Base-by-base conservation (phyloP, 2,888 invertebrate species). In the Rhamnusium bicolor region DNA sequence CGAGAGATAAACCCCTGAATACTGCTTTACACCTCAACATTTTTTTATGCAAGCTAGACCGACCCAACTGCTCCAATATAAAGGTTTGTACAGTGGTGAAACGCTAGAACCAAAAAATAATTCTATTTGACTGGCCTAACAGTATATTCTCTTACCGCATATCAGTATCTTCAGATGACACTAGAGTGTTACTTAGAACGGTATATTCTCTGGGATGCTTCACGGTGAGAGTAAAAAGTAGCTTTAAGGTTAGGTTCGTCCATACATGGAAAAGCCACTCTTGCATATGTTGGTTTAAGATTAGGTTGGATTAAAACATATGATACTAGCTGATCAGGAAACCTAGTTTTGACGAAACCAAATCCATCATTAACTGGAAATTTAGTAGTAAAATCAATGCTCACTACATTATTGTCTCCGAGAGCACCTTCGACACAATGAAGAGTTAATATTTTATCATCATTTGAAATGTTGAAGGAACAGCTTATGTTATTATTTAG, bases 261-360 rank as follows among this genome's bases (percentile, higher is more conserved):
- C 27, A 66, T 53, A 14, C 65, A 66, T 8, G 65, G 65, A 14
- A 66, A 66, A 0, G 54, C 65, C 8, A 32, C 54, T 19, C 65
- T 32, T 0, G 65, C 54, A 8, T 40, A 54, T 18, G 21, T 66
- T 1, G 65, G 65, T 21, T 53, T 32, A 66, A 66, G 40, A 21
- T 32, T 7, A 0, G 65, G 54, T 3, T 32, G 32, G 5, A 53
- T 32, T 18, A 53, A 16, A 8, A 29, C 4, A 8, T 53, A 19
- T 16, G 19, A 5, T 2, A 12, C 16, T 2, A 19, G 32, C 12
- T 40, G 12, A 18, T n/a, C 16, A 32, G 1, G 21, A 40, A 66
- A 12, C n/a, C 6, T 18, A 6, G 12, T 32, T 54, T 66, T 66
- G 12, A 53, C 32, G 14, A 66, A 6, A 0, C 65, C 65, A 40